Base-by-base conservation (phyloP, 2,113 vertebrate species). In the Pyxicephalus adspersus region DNA sequence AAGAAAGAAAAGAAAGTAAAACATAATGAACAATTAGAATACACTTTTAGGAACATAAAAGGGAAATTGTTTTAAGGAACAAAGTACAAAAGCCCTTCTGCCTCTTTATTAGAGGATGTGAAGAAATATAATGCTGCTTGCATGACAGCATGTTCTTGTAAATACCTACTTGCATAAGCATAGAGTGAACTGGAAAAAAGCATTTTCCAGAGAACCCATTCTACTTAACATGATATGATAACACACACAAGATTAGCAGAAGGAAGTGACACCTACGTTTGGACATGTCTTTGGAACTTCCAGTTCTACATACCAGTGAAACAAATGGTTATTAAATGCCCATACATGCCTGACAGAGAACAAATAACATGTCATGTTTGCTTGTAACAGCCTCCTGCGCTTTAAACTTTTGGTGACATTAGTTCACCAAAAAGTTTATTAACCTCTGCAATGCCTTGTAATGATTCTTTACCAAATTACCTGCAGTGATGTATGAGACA, bases 261-360 rank as follows among this genome's bases (percentile, higher is more conserved):
- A 81, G 78, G 78, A 81, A 81, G 78, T 81, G 16, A 73, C 67
- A 54, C 28, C 78, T 81, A 57, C 18, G 78, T 81, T 81, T 81
- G 58, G 78, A 81, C 78, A 64, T 81, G 78, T 73, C 78, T 73
- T 34, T 81, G 68, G 68, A 81, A 73, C 66, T 80, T 72, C 58
- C 78, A 63, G 45, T 73, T 72, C 78, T 73, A 63, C 78, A 81
- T 81, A 73, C 78, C 60, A 54, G 50, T 72, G 50, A 81, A 55
- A 72, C 57, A 72, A 80, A 72, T 71, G 45, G 61, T 64, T 73
- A 73, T 50, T 13, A 19, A 54, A 73, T 81, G 78, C 67, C 78
- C 58, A 81, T 81, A 73, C 78, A 73, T 81, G 78, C 38, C 67
- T 60, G 66, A 70, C 23, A 28, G 55, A 60, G 77, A 57, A 31